Percentiles rank a stretch among this genome's conserved stretches.
Conservation (phyloP, 1,140 invertebrate species). For the Drosophila suzukii region DNA sequence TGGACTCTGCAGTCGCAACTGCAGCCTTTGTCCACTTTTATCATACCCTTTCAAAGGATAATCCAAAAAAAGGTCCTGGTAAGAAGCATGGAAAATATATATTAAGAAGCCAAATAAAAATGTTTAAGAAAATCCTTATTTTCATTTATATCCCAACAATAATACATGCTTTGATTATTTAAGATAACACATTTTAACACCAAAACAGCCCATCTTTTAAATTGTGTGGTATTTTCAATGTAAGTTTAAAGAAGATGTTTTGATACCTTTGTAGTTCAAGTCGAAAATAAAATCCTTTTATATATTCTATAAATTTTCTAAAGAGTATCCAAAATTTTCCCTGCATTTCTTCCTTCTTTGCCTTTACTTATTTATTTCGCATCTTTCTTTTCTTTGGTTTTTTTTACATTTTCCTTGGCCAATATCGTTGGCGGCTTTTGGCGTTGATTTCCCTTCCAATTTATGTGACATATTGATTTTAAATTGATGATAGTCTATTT, state of each 20-base stretch:
- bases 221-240: too few relatives aligned
- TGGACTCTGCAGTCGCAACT: slow-evolving; percentile 47
- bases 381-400: slow-evolving; percentile 5
- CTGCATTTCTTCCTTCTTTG: neutral
- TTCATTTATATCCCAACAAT: too few relatives aligned
- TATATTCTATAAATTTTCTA: too few relatives aligned
- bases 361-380: slow-evolving; percentile 18
- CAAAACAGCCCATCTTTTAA: too few relatives aligned
- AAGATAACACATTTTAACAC: too few relatives aligned
- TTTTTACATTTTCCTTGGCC: slow-evolving; percentile 39
- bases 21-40: slow-evolving; percentile 55
- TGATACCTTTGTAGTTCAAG: too few relatives aligned
- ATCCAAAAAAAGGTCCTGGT: neutral
- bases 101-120: neutral
- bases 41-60: slow-evolving; percentile 19
- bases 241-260: too few relatives aligned
- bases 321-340: slow-evolving; percentile 7
- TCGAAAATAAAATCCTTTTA: too few relatives aligned
- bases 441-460: slow-evolving; percentile 84
- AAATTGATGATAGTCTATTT: slow-evolving; percentile 84
- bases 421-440: slow-evolving; percentile 53
- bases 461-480: slow-evolving; percentile 85
- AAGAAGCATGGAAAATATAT: neutral
- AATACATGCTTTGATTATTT: too few relatives aligned
- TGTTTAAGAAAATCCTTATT: too few relatives aligned